Evolutionary conservation across 2,797 vertebrate species (phyloP).

Genomic region (Calcarius lapponicus): DNA sequence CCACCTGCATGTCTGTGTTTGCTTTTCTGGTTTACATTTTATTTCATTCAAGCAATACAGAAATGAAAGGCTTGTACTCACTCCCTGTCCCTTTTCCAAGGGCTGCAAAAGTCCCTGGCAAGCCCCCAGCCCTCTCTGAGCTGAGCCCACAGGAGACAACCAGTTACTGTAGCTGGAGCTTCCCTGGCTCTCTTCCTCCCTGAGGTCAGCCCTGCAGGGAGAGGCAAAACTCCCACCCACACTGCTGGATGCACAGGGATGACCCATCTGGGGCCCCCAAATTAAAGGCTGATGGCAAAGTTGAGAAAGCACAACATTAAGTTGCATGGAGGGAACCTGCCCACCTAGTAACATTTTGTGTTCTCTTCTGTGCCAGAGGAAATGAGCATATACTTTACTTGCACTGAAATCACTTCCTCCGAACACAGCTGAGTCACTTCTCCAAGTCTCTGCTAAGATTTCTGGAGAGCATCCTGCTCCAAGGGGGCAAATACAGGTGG

Average conservation of each 20-base stretch:
- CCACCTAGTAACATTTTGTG: not conserved
- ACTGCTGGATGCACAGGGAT: not conserved
- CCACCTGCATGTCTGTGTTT: not conserved
- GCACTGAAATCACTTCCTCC: not conserved
- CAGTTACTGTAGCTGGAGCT: not conserved
- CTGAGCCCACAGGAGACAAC: not conserved
- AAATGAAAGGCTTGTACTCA: not conserved
- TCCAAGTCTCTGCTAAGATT: not conserved
- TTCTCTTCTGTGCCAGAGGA: not conserved
- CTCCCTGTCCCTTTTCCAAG: not conserved
- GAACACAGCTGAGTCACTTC: not conserved
- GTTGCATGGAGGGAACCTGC: not conserved
- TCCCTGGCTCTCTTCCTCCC: not conserved
- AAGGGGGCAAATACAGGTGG: not conserved
- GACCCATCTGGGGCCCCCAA: not conserved
- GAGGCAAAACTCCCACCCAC: not conserved
- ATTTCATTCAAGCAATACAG: not conserved
- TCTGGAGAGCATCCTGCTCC: not conserved
- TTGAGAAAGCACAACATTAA: not conserved
- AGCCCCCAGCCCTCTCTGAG: not conserved
- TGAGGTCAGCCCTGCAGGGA: not conserved
- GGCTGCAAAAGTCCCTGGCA: not conserved
- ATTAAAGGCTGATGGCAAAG: not conserved
- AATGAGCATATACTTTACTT: not conserved
- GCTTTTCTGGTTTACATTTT: not conserved